Percentiles rank a stretch among this genome's conserved stretches.
These are phyloP conservation scores for Tetropium fuscum DNA, from an alignment of 2,888 invertebrate species.

Conservation along the genomic window DNA sequence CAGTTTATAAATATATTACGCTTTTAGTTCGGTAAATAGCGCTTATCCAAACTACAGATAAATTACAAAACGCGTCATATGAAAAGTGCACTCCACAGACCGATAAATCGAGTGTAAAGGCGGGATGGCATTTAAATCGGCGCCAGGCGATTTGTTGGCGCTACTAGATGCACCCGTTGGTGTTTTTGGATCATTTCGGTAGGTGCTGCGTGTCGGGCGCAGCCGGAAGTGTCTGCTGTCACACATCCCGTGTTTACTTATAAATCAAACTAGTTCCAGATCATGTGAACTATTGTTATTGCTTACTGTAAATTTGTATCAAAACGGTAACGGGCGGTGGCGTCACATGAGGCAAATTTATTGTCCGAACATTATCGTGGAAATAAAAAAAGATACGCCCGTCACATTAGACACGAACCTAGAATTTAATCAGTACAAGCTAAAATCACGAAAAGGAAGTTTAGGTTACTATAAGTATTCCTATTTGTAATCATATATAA, in stretches of 20 bases:
- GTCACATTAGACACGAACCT: too few species aligned
- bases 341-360: constrained; percentile 38
- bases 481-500: too few species aligned
- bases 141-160: constrained; percentile 46
- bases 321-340: constrained; percentile 42
- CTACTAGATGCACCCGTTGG: constrained; percentile 28
- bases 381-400: too few species aligned
- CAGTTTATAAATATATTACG: background rate
- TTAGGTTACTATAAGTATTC: too few species aligned
- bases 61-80: constrained; percentile 33
- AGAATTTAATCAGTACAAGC: too few species aligned
- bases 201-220: constrained; percentile 54
- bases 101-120: constrained; percentile 44
- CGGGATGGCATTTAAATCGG: constrained; percentile 31
- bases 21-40: constrained; percentile 23
- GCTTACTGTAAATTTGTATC: constrained; percentile 56
- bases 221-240: constrained; percentile 52
- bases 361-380: too few species aligned
- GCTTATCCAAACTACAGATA: constrained; percentile 15
- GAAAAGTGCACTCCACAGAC: constrained; percentile 44
- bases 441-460: too few species aligned
- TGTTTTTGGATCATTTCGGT: constrained; percentile 53
- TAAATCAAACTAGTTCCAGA: constrained; percentile 59
- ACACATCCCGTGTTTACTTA: constrained; percentile 52
- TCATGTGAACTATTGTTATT: constrained; percentile 55